These are phyloP conservation scores for Neogobius melanostomus DNA, from an alignment of 2,113 vertebrate genomes.

Conservation along the genomic window DNA sequence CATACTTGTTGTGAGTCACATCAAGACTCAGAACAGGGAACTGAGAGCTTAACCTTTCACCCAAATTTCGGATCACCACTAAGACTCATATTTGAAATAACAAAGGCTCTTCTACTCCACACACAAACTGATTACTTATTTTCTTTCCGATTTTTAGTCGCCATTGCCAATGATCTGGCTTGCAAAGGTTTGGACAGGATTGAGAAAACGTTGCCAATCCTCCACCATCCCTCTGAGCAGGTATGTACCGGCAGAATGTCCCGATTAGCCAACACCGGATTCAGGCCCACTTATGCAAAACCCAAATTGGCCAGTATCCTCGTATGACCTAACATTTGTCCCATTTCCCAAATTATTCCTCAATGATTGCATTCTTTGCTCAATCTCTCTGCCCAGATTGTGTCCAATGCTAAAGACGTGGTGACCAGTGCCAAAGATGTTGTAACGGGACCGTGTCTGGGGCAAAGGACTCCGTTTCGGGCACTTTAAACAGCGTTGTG, in stretches of 20 bases:
- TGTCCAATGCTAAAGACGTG: slow-evolving; percentile 76
- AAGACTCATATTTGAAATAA: background rate
- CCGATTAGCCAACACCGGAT: slow-evolving; percentile 1
- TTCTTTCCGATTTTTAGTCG: slow-evolving; percentile 70
- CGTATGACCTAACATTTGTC: background rate
- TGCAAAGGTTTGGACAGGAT: slow-evolving; percentile 91
- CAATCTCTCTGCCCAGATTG: slow-evolving; percentile 36
- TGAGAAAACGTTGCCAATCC: slow-evolving; percentile 87
- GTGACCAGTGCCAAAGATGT: slow-evolving; percentile 80
- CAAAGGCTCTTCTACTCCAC: background rate
- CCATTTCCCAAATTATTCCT: background rate
- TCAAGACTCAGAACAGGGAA: background rate
- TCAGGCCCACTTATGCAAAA: background rate
- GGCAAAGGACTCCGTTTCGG: slow-evolving; percentile 83
- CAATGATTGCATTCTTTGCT: background rate
- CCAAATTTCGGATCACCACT: slow-evolving; percentile 12
- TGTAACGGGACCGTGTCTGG: slow-evolving; percentile 80
- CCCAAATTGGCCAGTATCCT: background rate
- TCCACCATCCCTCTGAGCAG: slow-evolving; percentile 86
- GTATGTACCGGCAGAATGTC: slow-evolving; percentile 54
- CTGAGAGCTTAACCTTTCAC: slow-evolving; percentile 51
- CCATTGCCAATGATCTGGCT: slow-evolving; percentile 86
- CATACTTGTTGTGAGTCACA: slow-evolving; percentile 18
- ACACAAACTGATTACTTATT: background rate
- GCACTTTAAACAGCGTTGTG: slow-evolving; percentile 79